These are phyloP conservation scores for Pseudococcus jackbeardsleyi DNA, from an alignment of 2,888 invertebrate species.

Conservation along the genomic window DNA sequence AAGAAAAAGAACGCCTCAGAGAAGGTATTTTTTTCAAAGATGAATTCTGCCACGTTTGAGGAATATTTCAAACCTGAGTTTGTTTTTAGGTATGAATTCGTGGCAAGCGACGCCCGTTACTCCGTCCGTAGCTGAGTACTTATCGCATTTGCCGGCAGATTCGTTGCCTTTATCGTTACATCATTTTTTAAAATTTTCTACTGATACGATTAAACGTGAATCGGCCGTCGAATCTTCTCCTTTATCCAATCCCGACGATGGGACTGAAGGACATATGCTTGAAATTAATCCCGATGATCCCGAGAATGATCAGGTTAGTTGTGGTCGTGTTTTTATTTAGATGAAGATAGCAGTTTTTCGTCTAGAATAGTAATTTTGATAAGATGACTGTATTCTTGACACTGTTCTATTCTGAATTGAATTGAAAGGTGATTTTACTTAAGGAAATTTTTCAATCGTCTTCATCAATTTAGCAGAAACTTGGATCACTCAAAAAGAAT, in stretches of 20 bases:
- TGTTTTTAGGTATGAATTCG: constrained; percentile 48
- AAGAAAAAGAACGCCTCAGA: constrained; percentile 66
- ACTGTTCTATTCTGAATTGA: too few species aligned
- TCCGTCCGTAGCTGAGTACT: constrained; percentile 72
- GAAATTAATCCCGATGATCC: constrained; percentile 59
- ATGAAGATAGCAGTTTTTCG: too few species aligned
- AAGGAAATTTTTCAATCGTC: too few species aligned
- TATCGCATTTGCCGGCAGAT: constrained; percentile 73
- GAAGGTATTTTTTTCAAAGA: constrained; percentile 53
- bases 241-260: constrained; percentile 67
- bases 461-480: too few species aligned
- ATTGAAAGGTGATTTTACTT: too few species aligned
- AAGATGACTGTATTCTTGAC: too few species aligned
- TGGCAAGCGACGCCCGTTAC: constrained; percentile 62
- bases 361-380: too few species aligned
- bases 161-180: constrained; percentile 75
- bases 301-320: constrained; percentile 57
- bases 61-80: background rate
- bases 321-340: background rate
- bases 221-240: constrained; percentile 70
- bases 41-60: background rate
- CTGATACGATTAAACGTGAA: constrained; percentile 74
- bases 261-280: constrained; percentile 58
- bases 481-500: too few species aligned
- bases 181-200: constrained; percentile 77